Evolutionary conservation across 2,797 vertebrate species (phyloP).

Genomic region (Mormyrus proboscirostris): DNA sequence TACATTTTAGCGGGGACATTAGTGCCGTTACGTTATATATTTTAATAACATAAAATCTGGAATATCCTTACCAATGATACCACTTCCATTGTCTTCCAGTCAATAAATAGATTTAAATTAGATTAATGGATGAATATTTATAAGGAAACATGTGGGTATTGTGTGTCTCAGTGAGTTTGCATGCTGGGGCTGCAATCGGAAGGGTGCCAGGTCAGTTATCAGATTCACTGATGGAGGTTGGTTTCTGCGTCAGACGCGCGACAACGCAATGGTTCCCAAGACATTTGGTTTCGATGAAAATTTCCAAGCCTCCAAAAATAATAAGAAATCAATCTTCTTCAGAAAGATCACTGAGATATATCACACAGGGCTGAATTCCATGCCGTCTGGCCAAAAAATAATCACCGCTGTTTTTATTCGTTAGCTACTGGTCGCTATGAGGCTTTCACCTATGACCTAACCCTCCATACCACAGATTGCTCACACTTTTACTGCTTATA

Average conservation of each 20-base stretch:
- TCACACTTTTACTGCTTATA: neutral
- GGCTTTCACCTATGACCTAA: neutral
- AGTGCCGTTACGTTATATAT: neutral
- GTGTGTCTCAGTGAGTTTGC: neutral
- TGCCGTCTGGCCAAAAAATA: neutral
- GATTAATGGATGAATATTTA: neutral
- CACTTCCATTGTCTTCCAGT: neutral
- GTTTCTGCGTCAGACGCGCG: neutral
- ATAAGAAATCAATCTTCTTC: constrained; percentile 19
- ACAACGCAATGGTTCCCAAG: neutral
- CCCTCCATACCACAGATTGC: neutral
- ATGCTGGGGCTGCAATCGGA: neutral
- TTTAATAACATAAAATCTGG: neutral
- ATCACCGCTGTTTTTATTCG: neutral
- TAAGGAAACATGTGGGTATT: neutral
- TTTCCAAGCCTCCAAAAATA: constrained; percentile 19
- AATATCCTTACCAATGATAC: neutral
- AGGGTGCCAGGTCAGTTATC: neutral
- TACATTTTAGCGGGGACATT: neutral
- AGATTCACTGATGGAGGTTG: neutral
- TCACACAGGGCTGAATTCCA: constrained; percentile 9
- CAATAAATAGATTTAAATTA: neutral
- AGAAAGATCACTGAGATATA: constrained; percentile 6
- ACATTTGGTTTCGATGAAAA: constrained; percentile 4
- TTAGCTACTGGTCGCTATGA: neutral